Base-by-base conservation (phyloP, 2,888 invertebrate species). In the Merodon equestris region DNA sequence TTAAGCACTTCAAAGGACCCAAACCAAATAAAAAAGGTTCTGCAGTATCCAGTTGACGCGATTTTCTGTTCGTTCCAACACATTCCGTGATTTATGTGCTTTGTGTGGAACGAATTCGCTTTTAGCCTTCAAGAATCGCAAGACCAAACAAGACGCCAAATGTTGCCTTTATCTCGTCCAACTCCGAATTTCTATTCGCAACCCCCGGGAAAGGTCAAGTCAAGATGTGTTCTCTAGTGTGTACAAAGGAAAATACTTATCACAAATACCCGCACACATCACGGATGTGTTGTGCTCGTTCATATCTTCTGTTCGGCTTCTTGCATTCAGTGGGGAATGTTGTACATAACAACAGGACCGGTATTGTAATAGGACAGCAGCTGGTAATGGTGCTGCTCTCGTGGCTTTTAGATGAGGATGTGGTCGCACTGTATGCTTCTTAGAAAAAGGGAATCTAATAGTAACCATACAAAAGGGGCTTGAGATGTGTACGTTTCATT, bases 1-100 rank as follows among this genome's bases (percentile, higher is more conserved):
- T 79, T 64, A 74, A 79, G 79, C 45, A 79, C 79, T 73, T 74
- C 79, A 74, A 73, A 79, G 58, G 58, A 27, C 68, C 54, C 18
- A 42, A 64, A 74, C 60, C 54, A 9, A 64, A 54, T 13, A 50
- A 54, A 56, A n/a, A 38, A 50, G 27, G 7, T 27, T 27, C 27
- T 27, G 7, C 27, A 27, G 27, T 27, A 27, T 75, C 61, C 64
- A 44, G 64, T 74, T 70, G 79, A 60, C 48, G 63, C 58, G 54
- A 50, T 50, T 58, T 48, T 53, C 9, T 1, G 0, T 15, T 66
- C 56, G 36, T 60, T 45, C 7, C 40, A 12, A 15, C 53, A 19
- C 27, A 61, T 74, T 60, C 36, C 58, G 64, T 74, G 79, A 79
- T 79, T 79, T 79, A 79, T 79, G 74, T 72, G 40, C 58, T 70